A percentile compares a stretch with the other conserved stretches of the same genome.
Conservation (phyloP, 2,888 invertebrate species). For the Plebejus anna region DNA sequence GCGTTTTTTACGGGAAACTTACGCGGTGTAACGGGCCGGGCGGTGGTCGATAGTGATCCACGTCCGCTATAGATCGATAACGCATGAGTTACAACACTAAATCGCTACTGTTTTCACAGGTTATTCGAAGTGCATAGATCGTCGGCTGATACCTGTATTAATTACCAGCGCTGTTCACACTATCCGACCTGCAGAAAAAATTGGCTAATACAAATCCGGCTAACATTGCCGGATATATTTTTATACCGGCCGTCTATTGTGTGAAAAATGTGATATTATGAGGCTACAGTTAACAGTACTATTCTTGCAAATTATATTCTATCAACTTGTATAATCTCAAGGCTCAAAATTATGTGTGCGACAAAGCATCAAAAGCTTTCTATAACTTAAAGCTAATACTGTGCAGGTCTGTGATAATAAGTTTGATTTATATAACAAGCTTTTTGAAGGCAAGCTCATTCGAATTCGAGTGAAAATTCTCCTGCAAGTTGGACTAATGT, state of each 20-base stretch:
- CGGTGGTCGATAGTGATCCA: constrained; percentile 65
- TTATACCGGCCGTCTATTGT: not conserved
- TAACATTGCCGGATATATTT: not conserved
- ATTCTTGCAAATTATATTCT: not conserved
- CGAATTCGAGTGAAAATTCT: not conserved
- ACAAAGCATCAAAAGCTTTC: not conserved
- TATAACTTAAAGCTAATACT: not conserved
- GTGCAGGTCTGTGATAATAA: too few relatives aligned
- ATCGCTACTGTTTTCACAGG: constrained; percentile 62
- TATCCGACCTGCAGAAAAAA: constrained; percentile 1
- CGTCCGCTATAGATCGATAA: constrained; percentile 75
- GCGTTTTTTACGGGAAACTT: constrained; percentile 70
- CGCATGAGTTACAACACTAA: constrained; percentile 54
- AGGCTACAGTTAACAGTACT: not conserved
- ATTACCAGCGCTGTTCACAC: constrained; percentile 50
- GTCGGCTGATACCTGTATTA: constrained; percentile 71
- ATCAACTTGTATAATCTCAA: not conserved
- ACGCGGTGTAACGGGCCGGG: constrained; percentile 69
- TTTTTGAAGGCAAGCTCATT: not conserved
- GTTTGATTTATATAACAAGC: not conserved
- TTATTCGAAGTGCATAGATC: constrained; percentile 58
- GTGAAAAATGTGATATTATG: not conserved
- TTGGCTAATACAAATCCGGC: not conserved
- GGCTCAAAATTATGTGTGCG: not conserved
- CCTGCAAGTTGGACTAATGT: not conserved